Evolutionary conservation across 1,140 invertebrate species (phyloP).

Genomic region (Drosophila mauritiana): DNA sequence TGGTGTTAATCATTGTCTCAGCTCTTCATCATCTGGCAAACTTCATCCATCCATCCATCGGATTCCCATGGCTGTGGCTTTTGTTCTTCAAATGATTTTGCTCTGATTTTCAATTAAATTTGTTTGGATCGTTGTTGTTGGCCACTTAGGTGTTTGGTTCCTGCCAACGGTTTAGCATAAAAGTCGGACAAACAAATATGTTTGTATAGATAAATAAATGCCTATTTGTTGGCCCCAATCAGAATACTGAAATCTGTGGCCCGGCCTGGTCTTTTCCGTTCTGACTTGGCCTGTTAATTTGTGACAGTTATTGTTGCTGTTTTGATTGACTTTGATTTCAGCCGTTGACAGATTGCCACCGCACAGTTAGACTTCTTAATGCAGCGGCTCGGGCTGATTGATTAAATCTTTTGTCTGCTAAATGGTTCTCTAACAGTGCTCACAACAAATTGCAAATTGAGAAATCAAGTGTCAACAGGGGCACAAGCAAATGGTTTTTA

Average conservation of each 20-base stretch:
- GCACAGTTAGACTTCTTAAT: conserved; percentile 23
- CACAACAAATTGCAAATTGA: conserved; percentile 31
- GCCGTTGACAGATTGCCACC: conserved; percentile 51
- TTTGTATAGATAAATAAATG: conserved; percentile 4
- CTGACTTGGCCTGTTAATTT: conserved; percentile 56
- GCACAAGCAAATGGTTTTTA: conserved; percentile 30
- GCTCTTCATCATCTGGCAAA: conserved; percentile 27
- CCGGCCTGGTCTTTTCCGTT: conserved; percentile 39
- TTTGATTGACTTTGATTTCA: conserved; percentile 69
- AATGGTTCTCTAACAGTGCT: conserved; percentile 43
- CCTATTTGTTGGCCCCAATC: conserved; percentile 52
- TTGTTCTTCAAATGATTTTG: conserved; percentile 59
- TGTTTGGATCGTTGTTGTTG: conserved; percentile 49
- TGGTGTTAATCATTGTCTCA: conserved; percentile 39
- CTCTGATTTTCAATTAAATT: conserved; percentile 75
- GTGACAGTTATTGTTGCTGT: conserved; percentile 70
- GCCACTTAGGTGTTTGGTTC: conserved; percentile 60
- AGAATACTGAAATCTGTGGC: conserved; percentile 7
- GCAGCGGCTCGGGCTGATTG: conserved; percentile 29
- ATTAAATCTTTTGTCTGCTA: conserved; percentile 51
- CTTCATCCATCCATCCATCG: conserved; percentile 41
- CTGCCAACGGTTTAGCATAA: conserved; percentile 59
- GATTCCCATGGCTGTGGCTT: conserved; percentile 18
- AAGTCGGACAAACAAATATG: conserved; percentile 4
- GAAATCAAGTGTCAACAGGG: conserved; percentile 17